Base-by-base conservation (phyloP, 2,888 invertebrate species). In the Dendrolimus houi region DNA sequence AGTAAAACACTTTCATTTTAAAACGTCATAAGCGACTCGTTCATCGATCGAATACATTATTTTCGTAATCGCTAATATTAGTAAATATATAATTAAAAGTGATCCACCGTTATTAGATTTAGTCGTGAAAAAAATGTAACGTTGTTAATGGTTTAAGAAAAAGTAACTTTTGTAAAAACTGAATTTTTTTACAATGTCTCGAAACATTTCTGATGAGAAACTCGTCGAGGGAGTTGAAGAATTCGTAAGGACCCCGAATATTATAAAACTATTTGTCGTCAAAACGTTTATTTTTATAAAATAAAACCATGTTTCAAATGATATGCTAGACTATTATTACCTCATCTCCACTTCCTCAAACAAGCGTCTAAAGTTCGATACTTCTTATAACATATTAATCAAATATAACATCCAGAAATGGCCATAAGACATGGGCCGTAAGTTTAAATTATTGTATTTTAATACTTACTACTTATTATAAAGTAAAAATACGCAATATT, bases 141-240 rank as follows among this genome's bases (percentile, higher is more conserved):
- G 90, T 90, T 90, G 90, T 90, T 92, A 92, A 92, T 87, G 89
- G 91, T 91, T 92, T 93, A 93, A 93, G 93, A 83, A 78, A 82
- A 85, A 91, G 91, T 93, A 92, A 93, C 91, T 93, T 93, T 93
- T 93, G 93, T 93, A 93, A 93, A 91, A 92, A 91, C 92, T 92
- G 83, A 87, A 85, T 88, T 91, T 91, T 55, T 92, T 92, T 91
- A 92, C 92, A 93, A 93, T 92, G 93, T 93, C 93, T 93, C 93
- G 93, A 92, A 93, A 93, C 93, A 93, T 93, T 93, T 83, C 84
- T 79, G 81, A 77, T 73, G 83, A 76, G 75, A 74, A 80, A 81
- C 84, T 84, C 73, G 73, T 74, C 75, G 12, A 47, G 78, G 72
- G 84, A 81, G 87, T 81, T 73, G 72, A 73, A 75, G 74, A 79